phyloP scores from a whole-genome alignment of 2,888 invertebrate species.

The Drosophila anceps region DNA sequence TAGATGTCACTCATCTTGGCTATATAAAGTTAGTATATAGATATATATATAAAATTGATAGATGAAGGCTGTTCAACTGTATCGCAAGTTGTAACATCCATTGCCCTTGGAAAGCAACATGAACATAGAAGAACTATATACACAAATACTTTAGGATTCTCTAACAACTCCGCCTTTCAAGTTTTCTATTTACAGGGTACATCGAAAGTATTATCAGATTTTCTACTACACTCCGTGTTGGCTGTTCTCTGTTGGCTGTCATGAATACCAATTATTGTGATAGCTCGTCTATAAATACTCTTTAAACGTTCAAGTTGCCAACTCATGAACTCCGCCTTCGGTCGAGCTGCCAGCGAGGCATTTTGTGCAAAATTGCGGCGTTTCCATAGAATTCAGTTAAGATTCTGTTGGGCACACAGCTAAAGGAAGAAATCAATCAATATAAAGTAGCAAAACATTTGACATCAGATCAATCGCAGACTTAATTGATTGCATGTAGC shows the following conservation, averaged over 20 bases:
- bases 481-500: constrained; percentile 67
- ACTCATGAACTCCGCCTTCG: constrained; percentile 18
- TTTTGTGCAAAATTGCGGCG: constrained; percentile 2
- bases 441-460: constrained; percentile 54
- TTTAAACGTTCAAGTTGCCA: constrained; percentile 23
- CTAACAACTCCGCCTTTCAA: background rate
- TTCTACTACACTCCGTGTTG: background rate
- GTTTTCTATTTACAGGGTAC: background rate
- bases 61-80: background rate
- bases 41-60: constrained; percentile 25
- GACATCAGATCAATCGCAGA: constrained; percentile 54
- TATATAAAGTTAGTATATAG: background rate
- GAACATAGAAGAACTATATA: background rate
- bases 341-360: constrained; percentile 1
- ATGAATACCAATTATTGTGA: constrained; percentile 47
- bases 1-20: background rate
- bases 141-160: background rate
- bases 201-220: background rate
- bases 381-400: constrained; percentile 14
- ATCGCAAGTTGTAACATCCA: background rate
- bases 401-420: constrained; percentile 17
- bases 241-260: constrained; percentile 23
- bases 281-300: constrained; percentile 35
- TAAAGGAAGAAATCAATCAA: constrained; percentile 68
- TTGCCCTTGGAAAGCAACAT: too few species aligned